A percentile compares a stretch with the other conserved stretches of the same genome.
These are phyloP conservation scores for Montipora capricornis DNA, from an alignment of 64 coral and sea anemone species.

Conservation along the genomic window DNA sequence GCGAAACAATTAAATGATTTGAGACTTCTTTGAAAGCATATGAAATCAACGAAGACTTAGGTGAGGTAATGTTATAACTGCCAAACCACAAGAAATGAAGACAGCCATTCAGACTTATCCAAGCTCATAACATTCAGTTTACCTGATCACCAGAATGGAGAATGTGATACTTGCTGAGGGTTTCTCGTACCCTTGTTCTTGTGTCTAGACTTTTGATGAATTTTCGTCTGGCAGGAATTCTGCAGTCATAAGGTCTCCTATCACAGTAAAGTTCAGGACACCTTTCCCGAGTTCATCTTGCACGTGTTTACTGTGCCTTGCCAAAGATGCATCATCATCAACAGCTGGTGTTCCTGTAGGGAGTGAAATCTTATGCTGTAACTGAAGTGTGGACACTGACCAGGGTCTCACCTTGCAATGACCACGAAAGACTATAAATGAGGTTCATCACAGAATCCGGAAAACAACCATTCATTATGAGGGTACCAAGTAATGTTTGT, in stretches of 20 bases:
- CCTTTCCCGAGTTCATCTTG: not conserved
- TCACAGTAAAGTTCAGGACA: not conserved
- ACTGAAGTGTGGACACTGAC: not conserved
- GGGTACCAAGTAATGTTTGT: not conserved
- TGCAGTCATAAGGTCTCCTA: not conserved
- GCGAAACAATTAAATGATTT: not conserved
- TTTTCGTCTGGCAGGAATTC: not conserved
- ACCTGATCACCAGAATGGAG: not conserved
- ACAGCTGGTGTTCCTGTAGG: not conserved
- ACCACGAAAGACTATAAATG: not conserved
- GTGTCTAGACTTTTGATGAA: not conserved
- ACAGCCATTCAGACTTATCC: not conserved
- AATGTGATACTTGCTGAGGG: not conserved
- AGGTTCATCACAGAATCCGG: not conserved
- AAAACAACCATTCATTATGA: not conserved
- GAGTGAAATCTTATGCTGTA: not conserved
- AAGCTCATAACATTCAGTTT: not conserved
- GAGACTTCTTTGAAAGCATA: not conserved
- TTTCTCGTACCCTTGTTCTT: not conserved
- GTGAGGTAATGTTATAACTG: not conserved
- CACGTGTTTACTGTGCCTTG: not conserved
- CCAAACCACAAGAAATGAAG: not conserved
- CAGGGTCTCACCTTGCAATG: not conserved
- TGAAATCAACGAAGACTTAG: not conserved
- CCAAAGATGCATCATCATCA: conserved; percentile 3